These are phyloP conservation scores for Phrixothrix hirtus DNA, from an alignment of 2,888 invertebrate species.

Conservation along the genomic window DNA sequence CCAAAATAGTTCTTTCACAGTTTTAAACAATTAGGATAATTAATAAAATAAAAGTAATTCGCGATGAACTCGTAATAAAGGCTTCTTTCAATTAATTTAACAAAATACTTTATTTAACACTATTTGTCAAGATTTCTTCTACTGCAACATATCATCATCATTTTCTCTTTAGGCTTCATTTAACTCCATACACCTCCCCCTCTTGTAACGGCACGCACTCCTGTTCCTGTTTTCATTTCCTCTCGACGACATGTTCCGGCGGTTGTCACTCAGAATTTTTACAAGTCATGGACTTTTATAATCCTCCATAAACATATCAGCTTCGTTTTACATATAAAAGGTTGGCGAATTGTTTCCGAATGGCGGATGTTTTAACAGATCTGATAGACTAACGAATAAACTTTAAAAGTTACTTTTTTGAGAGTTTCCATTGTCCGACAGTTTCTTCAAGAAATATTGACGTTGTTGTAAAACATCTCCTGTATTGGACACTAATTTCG, in stretches of 20 bases:
- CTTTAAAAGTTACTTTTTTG: conserved; percentile 17
- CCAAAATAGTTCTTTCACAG: too few species aligned
- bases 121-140: conserved; percentile 49
- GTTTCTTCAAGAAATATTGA: conserved; percentile 20
- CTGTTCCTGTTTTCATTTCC: conserved; percentile 57
- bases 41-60: too few species aligned
- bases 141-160: conserved; percentile 36
- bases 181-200: conserved; percentile 48
- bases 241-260: conserved; percentile 52
- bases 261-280: conserved; percentile 57
- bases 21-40: too few species aligned
- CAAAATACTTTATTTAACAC: conserved; percentile 21
- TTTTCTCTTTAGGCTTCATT: conserved; percentile 56
- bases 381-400: neutral
- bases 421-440: conserved; percentile 15
- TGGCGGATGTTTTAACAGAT: conserved; percentile 46
- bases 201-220: conserved; percentile 45
- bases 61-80: neutral
- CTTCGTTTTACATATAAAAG: conserved; percentile 56
- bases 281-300: conserved; percentile 59
- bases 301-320: conserved; percentile 56
- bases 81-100: neutral
- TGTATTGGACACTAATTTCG: conserved; percentile 27
- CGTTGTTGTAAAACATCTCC: conserved; percentile 14
- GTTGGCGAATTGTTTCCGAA: conserved; percentile 51